These are phyloP conservation scores for Melanotaenia trifasciata DNA, from an alignment of 2,797 vertebrate genomes.

Conservation along the genomic window DNA sequence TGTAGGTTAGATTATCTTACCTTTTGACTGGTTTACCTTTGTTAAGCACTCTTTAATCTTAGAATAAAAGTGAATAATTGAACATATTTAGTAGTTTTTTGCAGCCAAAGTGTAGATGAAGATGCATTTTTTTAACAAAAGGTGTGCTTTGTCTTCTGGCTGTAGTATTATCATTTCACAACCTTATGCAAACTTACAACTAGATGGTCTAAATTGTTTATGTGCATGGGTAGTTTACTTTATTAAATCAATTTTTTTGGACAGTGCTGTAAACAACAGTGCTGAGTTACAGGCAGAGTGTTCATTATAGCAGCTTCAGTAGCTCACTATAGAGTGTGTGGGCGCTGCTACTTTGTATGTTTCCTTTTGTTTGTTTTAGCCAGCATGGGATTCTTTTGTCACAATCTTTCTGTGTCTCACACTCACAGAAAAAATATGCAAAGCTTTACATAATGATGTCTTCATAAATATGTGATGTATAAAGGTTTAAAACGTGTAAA, in stretches of 20 bases:
- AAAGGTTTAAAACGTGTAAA: background rate
- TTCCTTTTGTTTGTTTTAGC: slow-evolving; percentile 25
- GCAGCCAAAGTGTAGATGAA: background rate
- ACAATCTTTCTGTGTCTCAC: background rate
- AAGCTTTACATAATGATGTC: background rate
- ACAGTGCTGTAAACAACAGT: background rate
- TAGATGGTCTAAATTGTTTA: background rate
- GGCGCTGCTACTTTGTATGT: slow-evolving; percentile 16
- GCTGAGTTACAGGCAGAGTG: background rate
- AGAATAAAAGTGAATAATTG: background rate
- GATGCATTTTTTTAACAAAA: background rate
- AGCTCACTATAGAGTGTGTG: background rate
- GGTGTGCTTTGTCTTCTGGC: background rate
- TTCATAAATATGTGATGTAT: background rate
- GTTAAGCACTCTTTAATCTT: background rate
- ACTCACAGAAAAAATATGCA: background rate
- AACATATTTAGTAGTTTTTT: background rate
- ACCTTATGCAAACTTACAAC: background rate
- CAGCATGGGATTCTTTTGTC: slow-evolving; percentile 27
- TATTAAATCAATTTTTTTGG: background rate
- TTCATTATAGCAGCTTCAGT: slow-evolving; percentile 5
- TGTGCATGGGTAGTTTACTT: background rate
- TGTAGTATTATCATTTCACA: slow-evolving; percentile 4
- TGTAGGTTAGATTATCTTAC: background rate
- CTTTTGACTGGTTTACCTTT: background rate